Evolutionary conservation across 2,113 vertebrate species (phyloP).

Genomic region (Callithrix jacchus): DNA sequence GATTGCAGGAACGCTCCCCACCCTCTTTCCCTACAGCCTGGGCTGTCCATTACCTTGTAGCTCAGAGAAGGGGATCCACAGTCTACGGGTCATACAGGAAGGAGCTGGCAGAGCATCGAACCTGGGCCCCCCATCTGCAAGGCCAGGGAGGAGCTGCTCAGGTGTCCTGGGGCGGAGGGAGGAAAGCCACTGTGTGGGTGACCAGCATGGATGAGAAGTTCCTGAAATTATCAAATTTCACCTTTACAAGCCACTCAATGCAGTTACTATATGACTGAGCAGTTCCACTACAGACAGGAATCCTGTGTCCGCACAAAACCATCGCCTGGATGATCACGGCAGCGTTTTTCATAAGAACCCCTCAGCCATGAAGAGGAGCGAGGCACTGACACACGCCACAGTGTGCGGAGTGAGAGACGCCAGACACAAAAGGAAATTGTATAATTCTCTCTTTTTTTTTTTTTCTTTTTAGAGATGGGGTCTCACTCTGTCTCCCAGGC

Average conservation of each 20-base stretch:
- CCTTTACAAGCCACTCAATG: background rate
- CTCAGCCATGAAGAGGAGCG: fast-evolving
- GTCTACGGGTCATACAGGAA: background rate
- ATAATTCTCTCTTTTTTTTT: background rate
- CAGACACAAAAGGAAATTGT: background rate
- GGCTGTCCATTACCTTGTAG: background rate
- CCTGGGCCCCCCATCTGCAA: background rate
- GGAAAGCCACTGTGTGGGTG: too few species aligned
- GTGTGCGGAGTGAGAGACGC: background rate
- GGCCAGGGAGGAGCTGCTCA: too few species aligned
- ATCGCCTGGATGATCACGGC: background rate
- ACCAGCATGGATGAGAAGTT: background rate
- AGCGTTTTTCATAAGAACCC: background rate
- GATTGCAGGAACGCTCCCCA: background rate
- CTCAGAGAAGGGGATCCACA: background rate
- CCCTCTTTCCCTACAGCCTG: background rate
- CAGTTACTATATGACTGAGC: background rate
- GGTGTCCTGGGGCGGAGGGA: background rate
- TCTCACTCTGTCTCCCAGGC: background rate
- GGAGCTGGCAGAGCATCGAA: background rate
- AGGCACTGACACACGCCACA: background rate
- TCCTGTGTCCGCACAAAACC: background rate
- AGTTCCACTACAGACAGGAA: background rate
- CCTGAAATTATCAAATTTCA: background rate
- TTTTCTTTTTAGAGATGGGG: background rate